phyloP scores from a whole-genome alignment of 1,140 invertebrate genomes.

The Eriosoma lanigerum region DNA sequence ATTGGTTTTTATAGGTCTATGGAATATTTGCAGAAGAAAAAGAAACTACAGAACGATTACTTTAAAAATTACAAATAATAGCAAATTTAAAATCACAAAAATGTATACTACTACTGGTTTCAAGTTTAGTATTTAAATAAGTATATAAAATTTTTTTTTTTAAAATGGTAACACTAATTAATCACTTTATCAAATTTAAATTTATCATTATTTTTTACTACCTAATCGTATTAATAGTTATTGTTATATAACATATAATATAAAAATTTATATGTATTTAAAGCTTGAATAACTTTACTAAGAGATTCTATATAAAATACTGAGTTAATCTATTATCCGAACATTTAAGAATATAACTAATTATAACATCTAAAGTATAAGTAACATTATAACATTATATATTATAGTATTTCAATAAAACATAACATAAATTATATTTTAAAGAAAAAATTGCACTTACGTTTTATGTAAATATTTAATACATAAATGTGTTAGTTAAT shows the following conservation, averaged over 20 bases:
- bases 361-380: background rate
- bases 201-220: background rate
- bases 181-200: conserved; percentile 46
- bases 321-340: background rate
- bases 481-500: conserved; percentile 28
- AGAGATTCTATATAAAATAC: conserved; percentile 31
- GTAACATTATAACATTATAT: background rate
- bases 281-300: conserved; percentile 2
- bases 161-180: conserved; percentile 49
- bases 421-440: conserved; percentile 13
- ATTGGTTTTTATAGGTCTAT: too few relatives aligned
- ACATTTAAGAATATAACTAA: background rate
- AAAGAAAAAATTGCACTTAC: conserved; percentile 49
- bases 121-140: background rate
- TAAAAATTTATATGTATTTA: background rate
- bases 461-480: conserved; percentile 10
- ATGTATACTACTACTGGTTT: conserved; percentile 4
- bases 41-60: too few relatives aligned
- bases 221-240: background rate
- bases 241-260: background rate
- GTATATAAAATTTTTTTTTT: background rate
- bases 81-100: conserved; percentile 39
- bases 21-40: too few relatives aligned
- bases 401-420: background rate
- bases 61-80: background rate